Evolutionary conservation across 2,888 invertebrate genomes (phyloP), one percentile per base, ranked within the genome.

Genomic region (Erebia ligea): DNA sequence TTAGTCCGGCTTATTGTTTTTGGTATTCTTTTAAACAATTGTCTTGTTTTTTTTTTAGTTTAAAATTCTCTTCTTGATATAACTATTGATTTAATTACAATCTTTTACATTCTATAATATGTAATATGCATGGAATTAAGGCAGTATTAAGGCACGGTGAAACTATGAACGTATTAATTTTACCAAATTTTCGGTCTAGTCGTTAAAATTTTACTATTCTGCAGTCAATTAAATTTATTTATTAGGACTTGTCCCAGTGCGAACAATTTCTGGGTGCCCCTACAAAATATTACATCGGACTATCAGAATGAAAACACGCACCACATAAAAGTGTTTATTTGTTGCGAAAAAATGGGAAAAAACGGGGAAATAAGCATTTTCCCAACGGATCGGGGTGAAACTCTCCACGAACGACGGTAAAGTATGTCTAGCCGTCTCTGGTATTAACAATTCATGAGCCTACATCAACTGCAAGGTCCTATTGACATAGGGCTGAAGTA

Each of bases 251-350:
- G 34, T 52, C 64, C 52, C 6, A 34, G 34, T n/a, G 10, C 3
- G 11, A n/a, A 13, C 17, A 17, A 52, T 19, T 63, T 15, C 11
- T 34, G 34, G 34, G 64, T 3, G 6, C n/a, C 17, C 15, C 62
- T 34, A 50, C 64, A 19, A 42, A 56, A 54, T 42, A 56, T 65
- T 56, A 65, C 40, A 40, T 65, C 19, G 34, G 42, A 65, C 65
- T 65, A 65, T 65, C 65, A 65, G 56, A 56, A 56, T 65, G 19
- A 56, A 65, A 65, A 65, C 65, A 65, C 56, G 54, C 65, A 54
- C 56, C 52, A 34, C 65, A 65, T 56, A 65, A 65, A 65, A 65
- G 65, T 65, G 65, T 65, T 65, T 65, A 65, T 65, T 65, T 65
- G 65, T 42, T 65, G 56, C 65, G 65, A 65, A 65, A 65, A 65